Conservation (phyloP, 1,140 invertebrate species). For the Caligus rogercresseyi region DNA sequence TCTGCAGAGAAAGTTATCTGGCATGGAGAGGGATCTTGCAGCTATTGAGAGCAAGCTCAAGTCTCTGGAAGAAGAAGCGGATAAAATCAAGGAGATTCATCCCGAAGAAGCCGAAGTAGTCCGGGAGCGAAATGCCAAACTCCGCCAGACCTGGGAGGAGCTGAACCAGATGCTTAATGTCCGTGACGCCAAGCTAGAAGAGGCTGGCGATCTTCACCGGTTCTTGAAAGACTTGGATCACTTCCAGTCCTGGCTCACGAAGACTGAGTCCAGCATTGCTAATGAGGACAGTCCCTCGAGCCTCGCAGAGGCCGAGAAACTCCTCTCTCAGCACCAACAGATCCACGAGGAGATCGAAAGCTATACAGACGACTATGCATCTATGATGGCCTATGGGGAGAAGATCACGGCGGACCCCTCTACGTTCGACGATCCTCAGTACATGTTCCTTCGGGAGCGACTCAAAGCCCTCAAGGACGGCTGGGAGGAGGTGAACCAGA, state of each 20-base stretch:
- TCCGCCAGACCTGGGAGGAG: constrained; percentile 82
- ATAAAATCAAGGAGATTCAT: constrained; percentile 72
- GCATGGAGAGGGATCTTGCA: constrained; percentile 94
- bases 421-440: constrained; percentile 84
- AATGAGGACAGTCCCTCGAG: constrained; percentile 94
- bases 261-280: constrained; percentile 91
- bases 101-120: constrained; percentile 88
- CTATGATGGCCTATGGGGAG: constrained; percentile 99
- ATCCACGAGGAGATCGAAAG: constrained; percentile 98
- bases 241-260: constrained; percentile 97
- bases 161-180: constrained; percentile 92
- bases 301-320: constrained; percentile 84
- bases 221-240: constrained; percentile 97
- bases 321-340: constrained; percentile 78
- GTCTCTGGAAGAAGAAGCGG: constrained; percentile 76
- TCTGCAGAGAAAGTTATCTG: constrained; percentile 39
- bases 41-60: constrained; percentile 95
- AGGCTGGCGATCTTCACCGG: constrained; percentile 91
- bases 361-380: constrained; percentile 90
- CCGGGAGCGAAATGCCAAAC: constrained; percentile 70
- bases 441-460: constrained; percentile 93
- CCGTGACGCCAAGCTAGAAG: constrained; percentile 90
- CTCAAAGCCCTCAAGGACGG: constrained; percentile 89
- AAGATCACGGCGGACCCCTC: constrained; percentile 41
- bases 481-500: constrained; percentile 95